These are phyloP conservation scores for Chaunax sp. DNA, from an alignment of 2,797 vertebrate species.

Conservation along the genomic window DNA sequence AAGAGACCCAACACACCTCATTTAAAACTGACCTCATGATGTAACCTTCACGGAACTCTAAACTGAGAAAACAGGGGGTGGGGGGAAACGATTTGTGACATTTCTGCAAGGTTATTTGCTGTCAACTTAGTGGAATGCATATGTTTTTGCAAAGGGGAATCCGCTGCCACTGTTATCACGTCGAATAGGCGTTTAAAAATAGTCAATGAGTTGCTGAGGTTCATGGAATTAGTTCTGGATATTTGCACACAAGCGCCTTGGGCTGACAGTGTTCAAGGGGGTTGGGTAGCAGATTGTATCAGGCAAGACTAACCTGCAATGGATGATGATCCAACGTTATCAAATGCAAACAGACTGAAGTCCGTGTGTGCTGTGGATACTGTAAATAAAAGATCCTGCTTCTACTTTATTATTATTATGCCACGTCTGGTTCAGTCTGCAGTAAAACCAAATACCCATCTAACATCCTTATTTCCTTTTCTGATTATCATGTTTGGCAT, in stretches of 20 bases:
- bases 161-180: constrained; percentile 1
- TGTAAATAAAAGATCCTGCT: constrained; percentile 27
- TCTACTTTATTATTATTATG: not conserved
- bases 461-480: not conserved
- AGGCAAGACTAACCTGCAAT: constrained; percentile 46
- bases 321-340: constrained; percentile 32
- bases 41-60: constrained; percentile 5
- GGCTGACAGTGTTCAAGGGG: constrained; percentile 23
- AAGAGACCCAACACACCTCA: constrained; percentile 2
- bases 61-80: not conserved
- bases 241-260: constrained; percentile 7
- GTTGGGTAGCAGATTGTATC: constrained; percentile 27
- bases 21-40: constrained; percentile 10
- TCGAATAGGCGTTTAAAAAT: not conserved
- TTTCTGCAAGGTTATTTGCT: constrained; percentile 37
- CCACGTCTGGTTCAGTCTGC: no score
- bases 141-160: constrained; percentile 5
- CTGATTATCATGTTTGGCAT: not conserved
- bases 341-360: constrained; percentile 34
- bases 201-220: not conserved
- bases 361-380: constrained; percentile 21
- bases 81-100: constrained; percentile 1
- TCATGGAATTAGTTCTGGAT: constrained; percentile 9
- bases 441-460: not conserved
- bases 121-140: constrained; percentile 6